Evolutionary conservation across 64 coral and sea anemone genomes (phyloP), one percentile per base, ranked within the genome.

Genomic region (Acropora yongei): DNA sequence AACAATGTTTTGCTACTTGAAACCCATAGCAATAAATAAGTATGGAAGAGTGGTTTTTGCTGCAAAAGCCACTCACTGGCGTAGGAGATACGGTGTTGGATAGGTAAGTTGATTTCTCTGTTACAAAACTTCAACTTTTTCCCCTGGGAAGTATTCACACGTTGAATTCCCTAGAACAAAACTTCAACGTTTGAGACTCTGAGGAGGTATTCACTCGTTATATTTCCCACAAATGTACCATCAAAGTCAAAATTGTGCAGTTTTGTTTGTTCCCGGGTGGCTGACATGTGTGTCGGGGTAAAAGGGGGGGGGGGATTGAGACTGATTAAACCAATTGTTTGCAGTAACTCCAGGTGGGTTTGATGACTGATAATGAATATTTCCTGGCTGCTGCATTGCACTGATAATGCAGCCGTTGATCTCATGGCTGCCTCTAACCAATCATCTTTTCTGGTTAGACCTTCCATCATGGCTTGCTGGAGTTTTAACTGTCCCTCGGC

Each of bases 391-490:
- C 57, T 82, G 89, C 69, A 75, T 44, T 73, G 48, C 42, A 80
- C 18, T 77, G 78, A 61, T 47, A 87, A 89, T 89, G 89, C 92
- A 49, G 87, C 93, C 93, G 90, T 94, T 65, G 73, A 78, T 89
- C 85, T 94, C 42, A 90, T 85, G 78, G 87, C 86, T 55, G 78
- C 73, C 44, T 94, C 74, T 16, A 94, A 40, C 39, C 79, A 51
- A 11, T 89, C 86, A 94, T 94, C 93, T 90, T 90, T 73, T 76
- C 76, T 74, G 14, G 86, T 89, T 79, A 94, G 41, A 83, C 78
- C 44, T 77, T 75, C 72, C 53, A 90, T 42, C 87, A 94, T 84
- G 55, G 87, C 73, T 74, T 84, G 67, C 73, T 84, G 78, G 47
- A 92, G 67, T 58, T 83, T 49, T 6, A 86, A 78, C 81, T 91